These are phyloP conservation scores for Betta splendens DNA, from an alignment of 2,797 vertebrate genomes.

Conservation along the genomic window DNA sequence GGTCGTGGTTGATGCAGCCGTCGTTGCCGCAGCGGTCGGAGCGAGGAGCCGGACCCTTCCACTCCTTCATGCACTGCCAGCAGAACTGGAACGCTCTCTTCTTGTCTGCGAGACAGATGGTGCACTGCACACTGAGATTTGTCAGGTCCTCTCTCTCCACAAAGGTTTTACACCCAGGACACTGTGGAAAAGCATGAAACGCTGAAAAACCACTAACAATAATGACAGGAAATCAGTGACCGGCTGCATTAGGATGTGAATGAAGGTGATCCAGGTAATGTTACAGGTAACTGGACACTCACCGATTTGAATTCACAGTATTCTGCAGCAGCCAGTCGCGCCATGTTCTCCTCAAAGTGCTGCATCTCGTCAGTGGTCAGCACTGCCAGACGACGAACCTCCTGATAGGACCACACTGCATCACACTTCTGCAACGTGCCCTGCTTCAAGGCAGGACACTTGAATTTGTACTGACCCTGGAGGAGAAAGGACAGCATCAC, in stretches of 20 bases:
- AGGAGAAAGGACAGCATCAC: neutral
- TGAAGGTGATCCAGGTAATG: too few relatives aligned
- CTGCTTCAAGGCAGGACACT: constrained; percentile 63
- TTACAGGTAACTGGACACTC: too few relatives aligned
- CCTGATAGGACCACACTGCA: constrained; percentile 65
- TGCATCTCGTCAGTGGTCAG: constrained; percentile 71
- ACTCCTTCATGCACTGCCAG: constrained; percentile 76
- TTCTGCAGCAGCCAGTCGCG: constrained; percentile 53
- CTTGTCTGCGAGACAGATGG: constrained; percentile 57
- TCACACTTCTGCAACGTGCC: constrained; percentile 47
- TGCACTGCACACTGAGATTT: constrained; percentile 72
- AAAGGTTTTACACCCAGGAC: constrained; percentile 71
- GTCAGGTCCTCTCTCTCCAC: constrained; percentile 66
- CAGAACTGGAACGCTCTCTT: constrained; percentile 61
- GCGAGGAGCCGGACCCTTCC: constrained; percentile 67
- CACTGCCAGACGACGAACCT: constrained; percentile 74
- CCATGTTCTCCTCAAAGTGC: constrained; percentile 75
- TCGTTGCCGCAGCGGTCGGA: constrained; percentile 70
- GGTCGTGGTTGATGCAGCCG: constrained; percentile 59
- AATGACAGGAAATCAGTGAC: neutral
- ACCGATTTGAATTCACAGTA: constrained; percentile 75
- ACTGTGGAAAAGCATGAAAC: constrained; percentile 51
- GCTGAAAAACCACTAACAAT: fast-evolving
- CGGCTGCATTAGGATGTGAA: too few relatives aligned
- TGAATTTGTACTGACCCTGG: constrained; percentile 74